Conservation (phyloP, 2,888 invertebrate species). For the Acanthococcus lagerstroemiae region DNA sequence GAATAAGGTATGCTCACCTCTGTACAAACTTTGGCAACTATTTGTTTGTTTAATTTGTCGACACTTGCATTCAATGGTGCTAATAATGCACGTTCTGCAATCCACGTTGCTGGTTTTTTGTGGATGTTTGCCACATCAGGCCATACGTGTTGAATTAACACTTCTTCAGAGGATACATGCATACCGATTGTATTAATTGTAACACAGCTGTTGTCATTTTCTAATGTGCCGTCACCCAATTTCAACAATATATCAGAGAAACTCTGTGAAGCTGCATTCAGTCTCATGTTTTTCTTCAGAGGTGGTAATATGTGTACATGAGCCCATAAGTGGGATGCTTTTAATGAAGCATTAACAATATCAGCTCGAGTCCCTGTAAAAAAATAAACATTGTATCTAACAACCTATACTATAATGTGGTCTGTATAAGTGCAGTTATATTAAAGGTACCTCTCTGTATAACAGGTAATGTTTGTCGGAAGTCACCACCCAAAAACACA, state of each 20-base stretch:
- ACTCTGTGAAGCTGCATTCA: slow-evolving; percentile 38
- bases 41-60: slow-evolving; percentile 17
- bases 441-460: background rate
- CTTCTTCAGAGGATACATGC: background rate
- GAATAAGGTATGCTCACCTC: background rate
- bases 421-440: too few relatives aligned
- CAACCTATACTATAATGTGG: background rate
- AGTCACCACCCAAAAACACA: slow-evolving; percentile 6
- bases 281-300: slow-evolving; percentile 37
- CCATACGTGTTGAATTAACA: slow-evolving; percentile 7
- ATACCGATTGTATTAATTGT: background rate
- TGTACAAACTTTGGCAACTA: slow-evolving; percentile 4
- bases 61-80: slow-evolving; percentile 22
- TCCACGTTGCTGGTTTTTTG: slow-evolving; percentile 13
- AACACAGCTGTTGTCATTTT: slow-evolving; percentile 6
- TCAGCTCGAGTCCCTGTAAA: background rate
- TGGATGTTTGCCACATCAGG: slow-evolving; percentile 12
- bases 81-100: slow-evolving; percentile 28
- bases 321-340: slow-evolving; percentile 12
- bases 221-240: slow-evolving; percentile 37
- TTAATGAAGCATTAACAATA: slow-evolving; percentile 13
- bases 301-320: slow-evolving; percentile 33
- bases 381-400: background rate
- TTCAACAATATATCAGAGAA: slow-evolving; percentile 38
- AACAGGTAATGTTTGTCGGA: slow-evolving; percentile 18